A percentile compares a stretch with the other conserved stretches of the same genome.
These are phyloP conservation scores for Ptilorrhoa leucosticta DNA, from an alignment of 2,113 vertebrate genomes.

Conservation along the genomic window DNA sequence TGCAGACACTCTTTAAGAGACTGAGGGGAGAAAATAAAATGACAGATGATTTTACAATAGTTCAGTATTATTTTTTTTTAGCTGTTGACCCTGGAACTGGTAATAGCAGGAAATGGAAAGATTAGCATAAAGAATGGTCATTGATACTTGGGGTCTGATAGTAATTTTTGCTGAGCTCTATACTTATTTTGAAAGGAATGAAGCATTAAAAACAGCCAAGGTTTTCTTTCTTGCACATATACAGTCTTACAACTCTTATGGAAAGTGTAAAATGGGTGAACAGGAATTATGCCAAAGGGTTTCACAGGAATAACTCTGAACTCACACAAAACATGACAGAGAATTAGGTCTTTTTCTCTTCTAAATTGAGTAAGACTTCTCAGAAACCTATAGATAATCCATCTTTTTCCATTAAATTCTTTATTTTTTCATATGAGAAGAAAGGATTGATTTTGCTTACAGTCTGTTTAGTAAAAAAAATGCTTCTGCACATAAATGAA, in stretches of 20 bases:
- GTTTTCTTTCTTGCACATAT: background rate
- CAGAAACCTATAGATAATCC: background rate
- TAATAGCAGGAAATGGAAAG: conserved; percentile 50
- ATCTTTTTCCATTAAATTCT: background rate
- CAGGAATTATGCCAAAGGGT: conserved; percentile 32
- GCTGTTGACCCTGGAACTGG: conserved; percentile 30
- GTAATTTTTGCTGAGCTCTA: conserved; percentile 9
- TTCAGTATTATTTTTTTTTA: conserved; percentile 8
- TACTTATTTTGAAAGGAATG: conserved; percentile 27
- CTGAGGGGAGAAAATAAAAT: conserved; percentile 46
- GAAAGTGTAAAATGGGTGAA: conserved; percentile 40
- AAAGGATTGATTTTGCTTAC: background rate
- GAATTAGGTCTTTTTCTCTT: background rate
- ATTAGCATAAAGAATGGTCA: conserved; percentile 56
- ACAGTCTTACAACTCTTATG: background rate
- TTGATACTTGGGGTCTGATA: conserved; percentile 41
- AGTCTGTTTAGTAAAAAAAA: background rate
- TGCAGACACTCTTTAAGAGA: conserved; percentile 54
- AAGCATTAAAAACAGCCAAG: background rate
- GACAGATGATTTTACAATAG: conserved; percentile 58
- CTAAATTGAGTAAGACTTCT: background rate
- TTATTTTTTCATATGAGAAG: background rate
- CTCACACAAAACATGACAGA: background rate
- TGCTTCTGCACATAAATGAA: background rate
- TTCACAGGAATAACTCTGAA: conserved; percentile 3